Percentiles rank a stretch among this genome's conserved stretches.
Conservation (phyloP, 2,797 vertebrate genomes). For the Scyliorhinus canicula region DNA sequence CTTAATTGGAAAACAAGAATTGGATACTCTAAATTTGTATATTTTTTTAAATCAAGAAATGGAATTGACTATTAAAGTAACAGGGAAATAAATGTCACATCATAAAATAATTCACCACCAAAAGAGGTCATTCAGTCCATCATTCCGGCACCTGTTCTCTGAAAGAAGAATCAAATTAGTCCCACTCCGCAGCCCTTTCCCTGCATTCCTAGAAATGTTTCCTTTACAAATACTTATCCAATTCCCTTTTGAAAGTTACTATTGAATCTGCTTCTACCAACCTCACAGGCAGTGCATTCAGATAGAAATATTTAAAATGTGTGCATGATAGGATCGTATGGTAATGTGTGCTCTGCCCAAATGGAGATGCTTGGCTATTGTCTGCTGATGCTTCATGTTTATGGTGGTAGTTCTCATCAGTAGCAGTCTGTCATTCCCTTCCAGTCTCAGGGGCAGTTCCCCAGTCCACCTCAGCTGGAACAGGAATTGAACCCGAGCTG, state of each 20-base stretch:
- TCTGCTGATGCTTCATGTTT: too few species aligned
- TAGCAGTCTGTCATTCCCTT: too few species aligned
- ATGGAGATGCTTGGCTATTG: too few species aligned
- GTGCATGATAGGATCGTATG: neutral
- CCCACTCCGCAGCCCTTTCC: neutral
- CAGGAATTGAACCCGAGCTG: too few species aligned
- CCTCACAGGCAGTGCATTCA: neutral
- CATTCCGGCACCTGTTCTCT: neutral
- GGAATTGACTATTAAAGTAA: neutral
- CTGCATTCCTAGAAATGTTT: neutral
- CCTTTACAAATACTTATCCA: neutral
- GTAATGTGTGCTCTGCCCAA: too few species aligned
- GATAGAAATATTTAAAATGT: neutral
- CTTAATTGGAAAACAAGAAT: too few species aligned
- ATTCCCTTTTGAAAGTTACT: neutral
- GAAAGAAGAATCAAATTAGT: neutral
- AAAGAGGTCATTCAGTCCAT: neutral
- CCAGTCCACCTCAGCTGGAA: too few species aligned
- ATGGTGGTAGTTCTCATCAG: too few species aligned
- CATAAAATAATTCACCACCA: neutral
- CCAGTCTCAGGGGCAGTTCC: too few species aligned
- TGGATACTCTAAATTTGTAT: too few species aligned
- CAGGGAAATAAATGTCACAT: neutral
- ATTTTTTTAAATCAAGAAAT: neutral
- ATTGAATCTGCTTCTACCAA: neutral